A percentile compares a stretch with the other conserved stretches of the same genome.
phyloP scores from a whole-genome alignment of 2,113 vertebrate genomes.

The Dascyllus trimaculatus region DNA sequence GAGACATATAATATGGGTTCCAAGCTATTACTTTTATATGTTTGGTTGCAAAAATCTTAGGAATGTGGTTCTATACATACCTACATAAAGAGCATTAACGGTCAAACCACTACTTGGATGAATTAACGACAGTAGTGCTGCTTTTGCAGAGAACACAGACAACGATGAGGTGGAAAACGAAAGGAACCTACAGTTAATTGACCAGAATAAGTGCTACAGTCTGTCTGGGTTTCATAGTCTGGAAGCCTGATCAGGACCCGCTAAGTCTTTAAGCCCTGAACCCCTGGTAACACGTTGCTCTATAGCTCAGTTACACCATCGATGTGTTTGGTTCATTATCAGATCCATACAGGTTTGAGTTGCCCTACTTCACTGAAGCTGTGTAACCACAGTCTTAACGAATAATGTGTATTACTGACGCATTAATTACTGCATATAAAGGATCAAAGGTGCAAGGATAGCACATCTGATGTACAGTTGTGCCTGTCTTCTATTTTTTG shows the following conservation, averaged over 20 bases:
- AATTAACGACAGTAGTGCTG: neutral
- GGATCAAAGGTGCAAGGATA: neutral
- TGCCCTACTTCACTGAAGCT: neutral
- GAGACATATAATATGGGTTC: neutral
- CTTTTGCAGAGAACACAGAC: neutral
- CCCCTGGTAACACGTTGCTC: constrained; percentile 58
- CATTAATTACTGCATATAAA: neutral
- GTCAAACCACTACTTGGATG: neutral
- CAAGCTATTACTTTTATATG: neutral
- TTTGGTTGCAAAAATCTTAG: neutral
- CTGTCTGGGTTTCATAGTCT: constrained; percentile 23
- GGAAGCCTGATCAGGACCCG: constrained; percentile 43
- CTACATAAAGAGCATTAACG: neutral
- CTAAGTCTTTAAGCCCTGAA: constrained; percentile 41
- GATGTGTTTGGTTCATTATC: constrained; percentile 16
- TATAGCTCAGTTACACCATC: constrained; percentile 17
- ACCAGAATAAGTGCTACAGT: constrained; percentile 11
- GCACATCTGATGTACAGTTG: neutral
- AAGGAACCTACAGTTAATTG: constrained; percentile 16
- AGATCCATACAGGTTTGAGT: constrained; percentile 22
- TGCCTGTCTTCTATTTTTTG: neutral
- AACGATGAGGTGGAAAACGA: neutral
- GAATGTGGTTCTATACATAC: too few relatives aligned
- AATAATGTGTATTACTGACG: neutral
- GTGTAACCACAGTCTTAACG: neutral